phyloP scores from a whole-genome alignment of 2,113 vertebrate genomes.

The Esox niger region DNA sequence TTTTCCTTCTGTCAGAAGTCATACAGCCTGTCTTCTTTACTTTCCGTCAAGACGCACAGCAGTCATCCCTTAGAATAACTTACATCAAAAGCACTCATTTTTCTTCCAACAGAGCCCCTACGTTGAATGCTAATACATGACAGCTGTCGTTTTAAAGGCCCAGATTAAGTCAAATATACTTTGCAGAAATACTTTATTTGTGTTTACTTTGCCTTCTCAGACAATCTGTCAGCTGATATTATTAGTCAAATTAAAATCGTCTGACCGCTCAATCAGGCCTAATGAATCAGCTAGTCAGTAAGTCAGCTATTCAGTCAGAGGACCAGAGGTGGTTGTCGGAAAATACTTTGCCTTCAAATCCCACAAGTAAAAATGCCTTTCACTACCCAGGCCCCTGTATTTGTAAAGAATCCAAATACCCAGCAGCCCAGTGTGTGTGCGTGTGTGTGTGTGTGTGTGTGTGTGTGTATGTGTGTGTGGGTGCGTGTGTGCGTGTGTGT shows the following conservation, averaged over 20 bases:
- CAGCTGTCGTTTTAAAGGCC: slow-evolving; percentile 36
- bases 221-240: neutral
- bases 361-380: too few species aligned
- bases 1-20: neutral
- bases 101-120: slow-evolving; percentile 19
- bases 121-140: slow-evolving; percentile 40
- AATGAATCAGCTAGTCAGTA: slow-evolving; percentile 27
- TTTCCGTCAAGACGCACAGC: neutral
- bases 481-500: slow-evolving; percentile 22
- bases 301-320: neutral
- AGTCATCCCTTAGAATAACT: slow-evolving; percentile 9
- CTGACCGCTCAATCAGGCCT: slow-evolving; percentile 15
- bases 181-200: neutral
- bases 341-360: too few species aligned
- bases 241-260: neutral
- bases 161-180: slow-evolving; percentile 17
- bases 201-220: slow-evolving; percentile 6
- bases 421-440: neutral
- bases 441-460: neutral
- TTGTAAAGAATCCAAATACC: neutral
- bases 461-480: slow-evolving; percentile 3
- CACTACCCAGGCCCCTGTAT: neutral
- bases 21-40: neutral
- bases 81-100: slow-evolving; percentile 14
- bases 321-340: neutral